Evolutionary conservation across 2,797 vertebrate species (phyloP).

Genomic region (Gallinago stenura): DNA sequence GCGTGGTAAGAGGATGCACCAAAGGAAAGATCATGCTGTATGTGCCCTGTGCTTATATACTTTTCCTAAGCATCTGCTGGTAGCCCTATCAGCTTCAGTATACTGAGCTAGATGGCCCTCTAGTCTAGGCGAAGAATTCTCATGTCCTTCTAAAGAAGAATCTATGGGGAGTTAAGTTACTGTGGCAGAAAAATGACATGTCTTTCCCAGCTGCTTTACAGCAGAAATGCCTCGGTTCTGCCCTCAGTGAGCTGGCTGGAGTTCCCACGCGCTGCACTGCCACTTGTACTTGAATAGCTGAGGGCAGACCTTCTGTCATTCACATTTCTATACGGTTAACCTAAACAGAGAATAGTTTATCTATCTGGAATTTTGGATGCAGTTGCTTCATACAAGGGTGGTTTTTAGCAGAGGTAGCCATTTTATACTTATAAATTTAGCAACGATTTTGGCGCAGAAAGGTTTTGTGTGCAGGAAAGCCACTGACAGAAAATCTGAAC

Average conservation of each 20-base stretch:
- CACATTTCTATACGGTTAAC: not conserved
- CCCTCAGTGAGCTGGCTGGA: not conserved
- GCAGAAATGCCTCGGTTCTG: not conserved
- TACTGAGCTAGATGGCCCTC: not conserved
- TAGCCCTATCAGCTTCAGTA: not conserved
- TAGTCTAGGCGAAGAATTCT: not conserved
- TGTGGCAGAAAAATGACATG: not conserved
- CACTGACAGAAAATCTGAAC: not conserved
- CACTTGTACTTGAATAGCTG: not conserved
- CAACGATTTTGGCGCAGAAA: not conserved
- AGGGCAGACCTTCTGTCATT: not conserved
- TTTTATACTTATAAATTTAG: not conserved
- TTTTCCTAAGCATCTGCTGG: not conserved
- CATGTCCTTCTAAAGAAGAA: not conserved
- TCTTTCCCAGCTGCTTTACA: not conserved
- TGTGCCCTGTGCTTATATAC: not conserved
- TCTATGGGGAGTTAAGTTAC: not conserved
- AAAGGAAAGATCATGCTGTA: not conserved
- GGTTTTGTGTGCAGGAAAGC: not conserved
- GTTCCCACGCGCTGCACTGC: accelerated
- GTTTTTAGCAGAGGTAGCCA: not conserved
- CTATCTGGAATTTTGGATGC: not conserved
- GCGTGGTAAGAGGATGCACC: not conserved
- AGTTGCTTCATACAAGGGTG: not conserved
- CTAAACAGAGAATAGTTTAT: not conserved